These are phyloP conservation scores for Periparus ater DNA, from an alignment of 2,797 vertebrate genomes.

Conservation along the genomic window DNA sequence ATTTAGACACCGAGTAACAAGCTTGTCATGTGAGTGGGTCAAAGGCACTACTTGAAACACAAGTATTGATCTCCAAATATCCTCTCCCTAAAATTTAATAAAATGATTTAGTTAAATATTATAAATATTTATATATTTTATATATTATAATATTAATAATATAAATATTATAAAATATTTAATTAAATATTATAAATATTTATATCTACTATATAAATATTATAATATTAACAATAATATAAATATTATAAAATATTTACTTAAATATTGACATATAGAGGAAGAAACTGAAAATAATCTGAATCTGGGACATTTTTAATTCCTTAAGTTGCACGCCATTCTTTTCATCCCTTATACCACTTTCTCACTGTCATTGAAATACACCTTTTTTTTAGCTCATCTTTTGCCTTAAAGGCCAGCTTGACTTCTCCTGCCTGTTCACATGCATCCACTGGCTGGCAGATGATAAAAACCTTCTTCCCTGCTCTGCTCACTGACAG, in stretches of 20 bases:
- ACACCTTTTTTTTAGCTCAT: not conserved
- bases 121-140: no score
- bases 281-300: not conserved
- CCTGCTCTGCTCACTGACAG: not conserved
- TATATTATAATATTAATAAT: no score
- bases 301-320: not conserved
- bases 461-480: not conserved
- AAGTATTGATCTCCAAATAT: not conserved
- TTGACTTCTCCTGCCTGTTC: not conserved
- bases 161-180: no score
- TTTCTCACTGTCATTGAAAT: not conserved
- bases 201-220: no score
- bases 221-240: no score
- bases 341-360: not conserved
- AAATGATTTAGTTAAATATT: no score
- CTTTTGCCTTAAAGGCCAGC: not conserved
- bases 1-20: not conserved
- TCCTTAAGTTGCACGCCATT: not conserved
- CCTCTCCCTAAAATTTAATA: not conserved
- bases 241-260: no score
- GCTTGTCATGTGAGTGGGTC: not conserved
- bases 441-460: not conserved
- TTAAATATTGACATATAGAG: not conserved
- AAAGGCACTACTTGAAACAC: not conserved
- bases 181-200: no score